phyloP scores from a whole-genome alignment of 2,113 vertebrate genomes.

The Athene cunicularia region DNA sequence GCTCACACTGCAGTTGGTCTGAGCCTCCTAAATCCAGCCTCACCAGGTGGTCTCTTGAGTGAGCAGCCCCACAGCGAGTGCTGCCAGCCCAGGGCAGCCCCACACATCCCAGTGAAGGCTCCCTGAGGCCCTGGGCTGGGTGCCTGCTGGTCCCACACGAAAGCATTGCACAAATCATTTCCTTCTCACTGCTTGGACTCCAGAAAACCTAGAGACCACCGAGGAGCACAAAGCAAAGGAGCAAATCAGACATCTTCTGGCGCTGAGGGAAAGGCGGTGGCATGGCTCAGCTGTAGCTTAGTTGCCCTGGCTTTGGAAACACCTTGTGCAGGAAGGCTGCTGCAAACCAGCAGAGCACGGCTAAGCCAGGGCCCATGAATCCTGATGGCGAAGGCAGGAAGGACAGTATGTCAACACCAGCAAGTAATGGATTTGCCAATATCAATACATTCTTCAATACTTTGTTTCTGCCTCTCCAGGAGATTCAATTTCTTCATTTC shows the following conservation, averaged over 20 bases:
- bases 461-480: background rate
- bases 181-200: background rate
- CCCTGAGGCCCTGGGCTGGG: background rate
- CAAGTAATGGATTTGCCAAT: background rate
- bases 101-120: background rate
- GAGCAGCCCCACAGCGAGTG: background rate
- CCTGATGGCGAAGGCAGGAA: background rate
- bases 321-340: background rate
- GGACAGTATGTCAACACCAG: background rate
- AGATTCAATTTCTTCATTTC: background rate
- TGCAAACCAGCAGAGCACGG: background rate
- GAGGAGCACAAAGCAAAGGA: background rate
- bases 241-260: background rate
- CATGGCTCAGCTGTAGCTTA: background rate
- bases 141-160: background rate
- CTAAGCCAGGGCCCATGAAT: background rate
- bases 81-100: background rate
- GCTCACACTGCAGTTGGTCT: rapidly evolving
- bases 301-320: background rate
- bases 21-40: background rate
- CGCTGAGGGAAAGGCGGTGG: background rate
- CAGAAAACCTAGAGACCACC: background rate
- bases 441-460: background rate
- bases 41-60: background rate
- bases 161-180: background rate